A percentile compares a stretch with the other conserved stretches of the same genome.
Evolutionary conservation across 2,797 vertebrate genomes (phyloP).

Genomic region (Chiroxiphia lanceolata): DNA sequence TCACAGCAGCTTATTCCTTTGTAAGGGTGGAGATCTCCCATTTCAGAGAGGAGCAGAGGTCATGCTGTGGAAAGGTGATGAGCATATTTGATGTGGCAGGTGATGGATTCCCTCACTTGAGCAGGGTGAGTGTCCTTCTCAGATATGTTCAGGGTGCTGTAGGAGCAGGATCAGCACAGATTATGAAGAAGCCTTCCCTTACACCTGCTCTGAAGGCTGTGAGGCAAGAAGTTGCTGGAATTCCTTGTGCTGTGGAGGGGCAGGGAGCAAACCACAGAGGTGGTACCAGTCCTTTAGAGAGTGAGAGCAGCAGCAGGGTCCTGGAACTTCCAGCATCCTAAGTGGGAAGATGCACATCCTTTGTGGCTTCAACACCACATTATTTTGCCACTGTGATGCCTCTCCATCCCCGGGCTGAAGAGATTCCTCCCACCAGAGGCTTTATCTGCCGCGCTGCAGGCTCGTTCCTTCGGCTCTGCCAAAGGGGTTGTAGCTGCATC

Average conservation of each 20-base stretch:
- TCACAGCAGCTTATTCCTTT: background rate
- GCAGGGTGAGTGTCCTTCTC: background rate
- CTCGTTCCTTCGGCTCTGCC: background rate
- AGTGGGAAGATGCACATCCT: background rate
- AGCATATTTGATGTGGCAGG: slow-evolving; percentile 11
- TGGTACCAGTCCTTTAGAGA: background rate
- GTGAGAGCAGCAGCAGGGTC: background rate
- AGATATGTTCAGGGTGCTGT: background rate
- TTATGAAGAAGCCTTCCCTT: background rate
- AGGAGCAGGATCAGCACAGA: background rate
- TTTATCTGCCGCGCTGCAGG: background rate
- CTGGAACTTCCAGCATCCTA: background rate
- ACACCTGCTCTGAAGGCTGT: background rate
- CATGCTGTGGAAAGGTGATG: background rate
- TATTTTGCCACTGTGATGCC: background rate
- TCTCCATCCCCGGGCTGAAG: background rate
- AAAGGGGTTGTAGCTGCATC: background rate
- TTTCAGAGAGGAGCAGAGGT: slow-evolving; percentile 3
- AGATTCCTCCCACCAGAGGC: background rate
- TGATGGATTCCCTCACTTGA: background rate
- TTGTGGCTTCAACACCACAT: background rate
- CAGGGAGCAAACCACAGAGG: accelerated
- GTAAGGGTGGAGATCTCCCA: background rate
- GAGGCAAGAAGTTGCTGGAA: background rate
- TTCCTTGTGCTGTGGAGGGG: background rate